phyloP scores from a whole-genome alignment of 2,888 invertebrate species.

The Mystacides longicornis region DNA sequence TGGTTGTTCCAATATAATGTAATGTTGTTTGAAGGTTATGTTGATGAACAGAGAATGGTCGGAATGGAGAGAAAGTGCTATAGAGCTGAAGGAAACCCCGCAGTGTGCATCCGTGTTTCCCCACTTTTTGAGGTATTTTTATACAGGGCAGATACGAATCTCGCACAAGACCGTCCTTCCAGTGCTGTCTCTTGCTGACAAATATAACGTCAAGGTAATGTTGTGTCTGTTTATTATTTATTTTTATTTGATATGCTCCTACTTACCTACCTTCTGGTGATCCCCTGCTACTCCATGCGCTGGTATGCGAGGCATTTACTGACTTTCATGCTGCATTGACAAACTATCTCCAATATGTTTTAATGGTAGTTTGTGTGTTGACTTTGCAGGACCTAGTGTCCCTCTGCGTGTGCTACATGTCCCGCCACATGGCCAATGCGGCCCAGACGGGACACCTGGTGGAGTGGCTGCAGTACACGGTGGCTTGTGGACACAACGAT shows the following conservation, averaged over 20 bases:
- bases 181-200: conserved; percentile 83
- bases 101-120: conserved; percentile 80
- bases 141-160: conserved; percentile 84
- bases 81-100: conserved; percentile 79
- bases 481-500: conserved; percentile 69
- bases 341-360: neutral
- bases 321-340: too few species aligned
- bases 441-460: conserved; percentile 74
- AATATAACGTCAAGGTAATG: conserved; percentile 81
- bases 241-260: neutral
- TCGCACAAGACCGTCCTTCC: conserved; percentile 80
- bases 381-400: conserved; percentile 64
- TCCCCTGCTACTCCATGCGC: too few species aligned
- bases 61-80: conserved; percentile 77
- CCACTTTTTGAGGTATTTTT: conserved; percentile 77
- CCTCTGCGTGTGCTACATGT: conserved; percentile 83
- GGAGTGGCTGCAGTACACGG: conserved; percentile 87
- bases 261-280: too few species aligned
- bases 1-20: neutral
- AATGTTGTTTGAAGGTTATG: conserved; percentile 66
- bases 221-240: neutral
- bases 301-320: too few species aligned
- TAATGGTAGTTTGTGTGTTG: conserved; percentile 16
- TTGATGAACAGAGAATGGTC: conserved; percentile 90
- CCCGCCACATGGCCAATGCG: conserved; percentile 76